These are phyloP conservation scores for Narcine bancroftii DNA, from an alignment of 2,113 vertebrate species.

Conservation along the genomic window DNA sequence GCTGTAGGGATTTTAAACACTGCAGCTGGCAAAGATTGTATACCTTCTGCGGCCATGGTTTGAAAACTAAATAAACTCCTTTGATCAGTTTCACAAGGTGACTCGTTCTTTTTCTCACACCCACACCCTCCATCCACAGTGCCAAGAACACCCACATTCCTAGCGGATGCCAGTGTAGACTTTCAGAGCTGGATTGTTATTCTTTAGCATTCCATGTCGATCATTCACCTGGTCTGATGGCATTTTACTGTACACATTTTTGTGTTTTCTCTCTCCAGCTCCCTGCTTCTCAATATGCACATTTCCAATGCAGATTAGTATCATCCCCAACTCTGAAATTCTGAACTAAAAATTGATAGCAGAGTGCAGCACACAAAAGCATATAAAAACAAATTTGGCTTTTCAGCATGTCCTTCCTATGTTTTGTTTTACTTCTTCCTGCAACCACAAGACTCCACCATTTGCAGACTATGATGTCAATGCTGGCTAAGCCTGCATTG, in stretches of 20 bases:
- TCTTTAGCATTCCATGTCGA: not conserved
- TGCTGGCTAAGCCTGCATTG: not conserved
- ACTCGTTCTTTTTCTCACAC: conserved; percentile 28
- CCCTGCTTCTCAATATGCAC: not conserved
- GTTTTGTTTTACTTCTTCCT: conserved; percentile 8
- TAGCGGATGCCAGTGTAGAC: not conserved
- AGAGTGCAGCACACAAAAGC: not conserved
- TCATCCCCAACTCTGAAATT: not conserved
- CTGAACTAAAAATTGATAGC: not conserved
- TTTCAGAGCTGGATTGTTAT: not conserved
- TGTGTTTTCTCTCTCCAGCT: not conserved
- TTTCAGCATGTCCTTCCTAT: not conserved
- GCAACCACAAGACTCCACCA: conserved; percentile 20
- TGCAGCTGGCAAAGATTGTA: not conserved
- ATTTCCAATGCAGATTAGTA: not conserved
- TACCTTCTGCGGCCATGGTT: not conserved
- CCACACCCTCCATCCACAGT: too few relatives aligned
- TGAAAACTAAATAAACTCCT: conserved; percentile 28
- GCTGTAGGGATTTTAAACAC: not conserved
- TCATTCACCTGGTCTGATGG: not conserved
- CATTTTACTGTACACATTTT: conserved; percentile 4
- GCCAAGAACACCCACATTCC: conserved; percentile 25
- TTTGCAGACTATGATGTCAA: conserved; percentile 32
- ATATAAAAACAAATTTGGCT: not conserved
- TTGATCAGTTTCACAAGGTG: conserved; percentile 7